A percentile compares a stretch with the other conserved stretches of the same genome.
These are phyloP conservation scores for Lepidothrix coronata DNA, from an alignment of 2,113 vertebrate species.

Conservation along the genomic window DNA sequence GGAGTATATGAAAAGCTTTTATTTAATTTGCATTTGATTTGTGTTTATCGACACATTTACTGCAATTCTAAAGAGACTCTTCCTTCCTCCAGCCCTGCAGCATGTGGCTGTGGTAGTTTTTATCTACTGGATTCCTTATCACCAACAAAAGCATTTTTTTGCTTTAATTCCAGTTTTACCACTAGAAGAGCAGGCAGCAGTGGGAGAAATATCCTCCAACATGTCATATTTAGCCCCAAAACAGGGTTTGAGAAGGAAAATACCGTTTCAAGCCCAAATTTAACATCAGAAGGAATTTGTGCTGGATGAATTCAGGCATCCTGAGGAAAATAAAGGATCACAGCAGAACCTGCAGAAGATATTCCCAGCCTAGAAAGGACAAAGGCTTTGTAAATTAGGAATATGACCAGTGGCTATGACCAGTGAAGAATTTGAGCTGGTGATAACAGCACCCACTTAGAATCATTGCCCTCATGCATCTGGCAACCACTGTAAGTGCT, in stretches of 20 bases:
- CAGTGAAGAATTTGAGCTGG: background rate
- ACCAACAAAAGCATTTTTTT: background rate
- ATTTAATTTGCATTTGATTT: slow-evolving; percentile 34
- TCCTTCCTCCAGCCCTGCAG: background rate
- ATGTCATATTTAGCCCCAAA: background rate
- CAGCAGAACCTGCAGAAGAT: background rate
- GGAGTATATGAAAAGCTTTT: slow-evolving; percentile 14
- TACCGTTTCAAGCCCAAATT: background rate
- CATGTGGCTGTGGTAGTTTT: background rate
- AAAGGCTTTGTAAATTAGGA: background rate
- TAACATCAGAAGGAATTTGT: background rate
- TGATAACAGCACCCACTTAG: background rate
- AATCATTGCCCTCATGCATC: fast-evolving
- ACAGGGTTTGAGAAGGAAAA: background rate
- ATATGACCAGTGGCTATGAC: fast-evolving
- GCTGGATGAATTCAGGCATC: background rate
- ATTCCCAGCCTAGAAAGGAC: background rate
- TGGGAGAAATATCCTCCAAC: background rate
- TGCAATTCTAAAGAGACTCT: background rate
- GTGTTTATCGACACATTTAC: slow-evolving; percentile 15
- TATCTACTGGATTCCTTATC: background rate
- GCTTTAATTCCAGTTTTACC: background rate
- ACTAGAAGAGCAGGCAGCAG: background rate
- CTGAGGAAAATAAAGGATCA: background rate
- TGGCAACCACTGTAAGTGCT: background rate